Evolutionary conservation across 1,140 invertebrate species (phyloP).

Genomic region (Pogonomyrmex barbatus): DNA sequence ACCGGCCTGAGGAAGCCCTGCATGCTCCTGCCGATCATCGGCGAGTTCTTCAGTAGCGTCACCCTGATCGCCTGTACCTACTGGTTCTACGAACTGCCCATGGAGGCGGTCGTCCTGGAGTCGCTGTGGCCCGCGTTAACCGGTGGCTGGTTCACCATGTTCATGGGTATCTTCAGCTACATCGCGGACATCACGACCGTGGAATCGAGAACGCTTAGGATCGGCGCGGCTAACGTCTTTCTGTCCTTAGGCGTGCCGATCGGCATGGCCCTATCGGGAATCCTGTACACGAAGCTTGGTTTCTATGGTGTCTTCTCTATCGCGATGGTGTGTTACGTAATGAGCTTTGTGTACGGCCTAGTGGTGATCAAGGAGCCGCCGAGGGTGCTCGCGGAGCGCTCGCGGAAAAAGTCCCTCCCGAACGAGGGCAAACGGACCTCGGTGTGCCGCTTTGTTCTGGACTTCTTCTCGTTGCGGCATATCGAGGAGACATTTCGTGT

Average conservation of each 20-base stretch:
- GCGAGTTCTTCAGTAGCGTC: slow-evolving; percentile 91
- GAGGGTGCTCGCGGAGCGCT: slow-evolving; percentile 79
- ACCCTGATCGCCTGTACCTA: slow-evolving; percentile 93
- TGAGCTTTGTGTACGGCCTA: slow-evolving; percentile 91
- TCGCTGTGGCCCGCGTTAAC: slow-evolving; percentile 92
- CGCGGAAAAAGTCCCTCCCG: slow-evolving; percentile 62
- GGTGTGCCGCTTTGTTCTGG: slow-evolving; percentile 82
- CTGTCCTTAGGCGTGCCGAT: slow-evolving; percentile 93
- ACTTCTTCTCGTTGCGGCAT: slow-evolving; percentile 91
- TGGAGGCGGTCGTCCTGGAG: slow-evolving; percentile 92
- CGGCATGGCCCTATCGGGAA: slow-evolving; percentile 91
- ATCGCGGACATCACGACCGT: slow-evolving; percentile 94
- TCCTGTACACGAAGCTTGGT: slow-evolving; percentile 90
- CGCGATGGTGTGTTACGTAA: slow-evolving; percentile 90
- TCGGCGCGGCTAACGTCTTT: slow-evolving; percentile 94
- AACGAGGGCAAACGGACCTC: slow-evolving; percentile 73
- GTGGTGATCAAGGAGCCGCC: slow-evolving; percentile 88
- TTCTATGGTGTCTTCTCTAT: slow-evolving; percentile 93
- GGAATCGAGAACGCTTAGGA: slow-evolving; percentile 92
- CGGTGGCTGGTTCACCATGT: slow-evolving; percentile 95
- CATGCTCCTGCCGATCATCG: slow-evolving; percentile 93
- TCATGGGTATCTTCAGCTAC: slow-evolving; percentile 96
- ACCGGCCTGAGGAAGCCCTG: slow-evolving; percentile 93
- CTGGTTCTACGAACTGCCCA: slow-evolving; percentile 91
- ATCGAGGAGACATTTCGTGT: slow-evolving; percentile 91